Evolutionary conservation across 2,113 vertebrate genomes (phyloP), one percentile per base, ranked within the genome.

Genomic region (Pipra filicauda): DNA sequence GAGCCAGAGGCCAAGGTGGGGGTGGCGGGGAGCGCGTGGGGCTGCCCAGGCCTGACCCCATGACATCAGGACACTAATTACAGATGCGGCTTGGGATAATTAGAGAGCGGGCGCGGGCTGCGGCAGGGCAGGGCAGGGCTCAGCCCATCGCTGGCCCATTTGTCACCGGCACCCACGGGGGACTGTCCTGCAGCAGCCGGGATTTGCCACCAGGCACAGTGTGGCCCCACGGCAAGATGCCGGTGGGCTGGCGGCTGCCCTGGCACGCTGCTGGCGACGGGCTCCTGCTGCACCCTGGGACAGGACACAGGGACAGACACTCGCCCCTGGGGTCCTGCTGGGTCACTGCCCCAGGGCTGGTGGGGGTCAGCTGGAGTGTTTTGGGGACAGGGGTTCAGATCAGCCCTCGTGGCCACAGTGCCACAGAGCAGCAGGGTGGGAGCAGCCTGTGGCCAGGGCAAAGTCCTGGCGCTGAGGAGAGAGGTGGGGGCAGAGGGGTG

Each of bases 1-100:
- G 21, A 76, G 76, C 78, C 2, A 3, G 92, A 76, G 94, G 92
- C 83, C 54, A 51, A 88, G 93, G 80, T 81, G 95, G 93, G 76
- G 80, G 89, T 41, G 82, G 65, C 1, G 0, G 80, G 76, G 93
- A 94, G 86, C 2, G 4, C 1, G 4, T 80, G 76, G 90, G 85
- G 88, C 85, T 85, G 85, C 90, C 77, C 71, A 72, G 88, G 74
- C 85, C 78, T 91, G 91, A 89, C 89, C 91, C 79, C 67, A 19
- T 97, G 89, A 97, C 92, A 92, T 92, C 91, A 94, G 79, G 95
- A 73, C 61, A 43, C 92, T 97, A 95, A 95, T 96, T 95, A 96
- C 86, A 93, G 86, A 88, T 94, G 69, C 37, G 3, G 83, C 59
- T 72, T 31, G n/a, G 83, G 91, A 64, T 95, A 92, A 96, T 97